These are phyloP conservation scores for Tetragnatha versicolor DNA, from an alignment of 1,140 invertebrate genomes.

Conservation along the genomic window DNA sequence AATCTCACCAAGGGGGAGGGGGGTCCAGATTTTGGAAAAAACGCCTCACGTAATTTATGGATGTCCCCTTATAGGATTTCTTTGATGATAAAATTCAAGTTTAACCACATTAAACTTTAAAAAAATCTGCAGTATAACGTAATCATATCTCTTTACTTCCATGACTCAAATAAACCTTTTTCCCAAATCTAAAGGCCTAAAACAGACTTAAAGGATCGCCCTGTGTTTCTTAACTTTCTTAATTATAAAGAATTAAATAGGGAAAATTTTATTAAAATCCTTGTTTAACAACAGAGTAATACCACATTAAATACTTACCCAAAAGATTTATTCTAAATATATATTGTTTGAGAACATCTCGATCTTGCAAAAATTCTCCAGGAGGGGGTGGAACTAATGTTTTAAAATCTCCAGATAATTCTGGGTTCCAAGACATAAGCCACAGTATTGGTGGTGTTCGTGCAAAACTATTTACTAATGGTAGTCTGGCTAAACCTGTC, in stretches of 20 bases:
- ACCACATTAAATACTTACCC: conserved; percentile 40
- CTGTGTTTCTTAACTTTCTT: too few species aligned
- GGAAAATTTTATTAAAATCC: background rate
- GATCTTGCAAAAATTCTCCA: conserved; percentile 75
- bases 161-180: too few species aligned
- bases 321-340: conserved; percentile 62
- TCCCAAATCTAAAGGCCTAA: too few species aligned
- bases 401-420: conserved; percentile 67
- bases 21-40: too few species aligned
- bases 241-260: background rate
- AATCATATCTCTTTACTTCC: too few species aligned
- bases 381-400: conserved; percentile 71
- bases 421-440: conserved; percentile 71
- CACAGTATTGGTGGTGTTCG: conserved; percentile 74
- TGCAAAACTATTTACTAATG: conserved; percentile 73
- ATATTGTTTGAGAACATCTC: conserved; percentile 75
- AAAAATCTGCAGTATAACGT: too few species aligned
- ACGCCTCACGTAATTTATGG: too few species aligned
- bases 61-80: too few species aligned
- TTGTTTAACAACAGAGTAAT: background rate
- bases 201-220: too few species aligned
- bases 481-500: conserved; percentile 69
- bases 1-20: too few species aligned
- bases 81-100: too few species aligned
- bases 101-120: too few species aligned